Evolutionary conservation across 2,113 vertebrate species (phyloP).

Genomic region (Maylandia zebra): DNA sequence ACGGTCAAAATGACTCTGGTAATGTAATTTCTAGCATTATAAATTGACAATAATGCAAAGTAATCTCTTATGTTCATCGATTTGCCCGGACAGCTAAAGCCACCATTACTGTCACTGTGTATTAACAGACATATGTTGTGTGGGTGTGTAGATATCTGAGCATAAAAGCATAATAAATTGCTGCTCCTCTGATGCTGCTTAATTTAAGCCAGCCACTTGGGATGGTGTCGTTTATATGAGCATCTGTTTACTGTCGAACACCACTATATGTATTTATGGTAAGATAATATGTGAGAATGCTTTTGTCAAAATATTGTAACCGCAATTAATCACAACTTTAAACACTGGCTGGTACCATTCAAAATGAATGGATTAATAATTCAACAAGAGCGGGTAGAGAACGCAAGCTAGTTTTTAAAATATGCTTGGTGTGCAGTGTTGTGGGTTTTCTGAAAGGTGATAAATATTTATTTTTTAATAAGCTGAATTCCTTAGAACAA

Average conservation of each 20-base stretch:
- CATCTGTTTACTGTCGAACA: background rate
- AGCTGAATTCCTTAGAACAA: background rate
- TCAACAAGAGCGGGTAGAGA: background rate
- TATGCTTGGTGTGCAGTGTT: background rate
- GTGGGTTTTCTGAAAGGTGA: background rate
- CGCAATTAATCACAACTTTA: background rate
- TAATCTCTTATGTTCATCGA: slow-evolving; percentile 48
- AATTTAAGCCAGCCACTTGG: slow-evolving; percentile 18
- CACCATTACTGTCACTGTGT: slow-evolving; percentile 36
- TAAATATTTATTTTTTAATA: background rate
- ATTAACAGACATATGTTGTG: slow-evolving; percentile 42
- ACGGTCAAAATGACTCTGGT: background rate
- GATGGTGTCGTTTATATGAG: slow-evolving; percentile 1
- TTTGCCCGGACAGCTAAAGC: slow-evolving; percentile 48
- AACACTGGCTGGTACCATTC: background rate
- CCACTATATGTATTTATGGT: background rate
- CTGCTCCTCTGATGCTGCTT: slow-evolving; percentile 32
- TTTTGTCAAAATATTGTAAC: background rate
- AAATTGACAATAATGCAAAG: slow-evolving; percentile 26
- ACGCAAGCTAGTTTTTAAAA: background rate
- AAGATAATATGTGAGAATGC: background rate
- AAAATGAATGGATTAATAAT: background rate
- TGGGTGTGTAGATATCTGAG: slow-evolving; percentile 26
- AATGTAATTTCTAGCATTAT: slow-evolving; percentile 5
- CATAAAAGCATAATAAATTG: slow-evolving; percentile 30